A percentile compares a stretch with the other conserved stretches of the same genome.
Evolutionary conservation across 2,113 vertebrate genomes (phyloP).

Genomic region (Felis catus): F.catus_Fca126_mat1.0 CM031417.1:31278501-31279000

Average conservation of each 20-base stretch:
- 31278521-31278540: background rate
- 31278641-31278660: conserved; percentile 45
- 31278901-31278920: no score
- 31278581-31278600: background rate
- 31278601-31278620: background rate
- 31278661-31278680: conserved; percentile 27
- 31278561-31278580: background rate
- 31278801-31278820: background rate
- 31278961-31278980: no score
- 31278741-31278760: background rate
- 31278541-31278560: background rate
- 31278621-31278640: background rate
- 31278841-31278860: no score
- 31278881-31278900: no score
- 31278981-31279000: no score
- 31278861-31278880: no score
- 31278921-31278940: no score
- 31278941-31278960: no score
- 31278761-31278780: background rate
- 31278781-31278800: background rate
- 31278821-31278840: background rate
- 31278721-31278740: background rate
- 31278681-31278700: conserved; percentile 27
- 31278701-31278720: background rate
- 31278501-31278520: background rate